These are phyloP conservation scores for Ephialtes manifestator DNA, from an alignment of 2,888 invertebrate species.

Conservation along the genomic window DNA sequence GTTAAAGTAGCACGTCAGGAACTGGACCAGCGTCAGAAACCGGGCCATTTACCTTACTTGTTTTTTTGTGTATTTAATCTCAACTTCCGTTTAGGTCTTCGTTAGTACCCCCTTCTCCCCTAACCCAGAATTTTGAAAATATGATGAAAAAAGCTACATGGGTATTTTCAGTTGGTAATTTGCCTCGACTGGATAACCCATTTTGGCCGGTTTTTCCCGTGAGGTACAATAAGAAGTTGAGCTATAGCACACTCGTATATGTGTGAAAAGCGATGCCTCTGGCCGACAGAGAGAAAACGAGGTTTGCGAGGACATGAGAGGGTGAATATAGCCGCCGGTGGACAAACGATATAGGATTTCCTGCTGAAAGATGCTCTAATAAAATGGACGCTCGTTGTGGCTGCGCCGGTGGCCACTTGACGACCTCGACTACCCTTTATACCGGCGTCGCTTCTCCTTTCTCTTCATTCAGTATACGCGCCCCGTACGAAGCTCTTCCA, in stretches of 20 bases:
- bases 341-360: constrained; percentile 83
- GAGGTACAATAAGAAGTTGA: neutral
- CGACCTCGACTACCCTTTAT: constrained; percentile 75
- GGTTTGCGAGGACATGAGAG: constrained; percentile 38
- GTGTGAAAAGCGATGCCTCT: neutral
- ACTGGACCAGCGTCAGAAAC: too few relatives aligned
- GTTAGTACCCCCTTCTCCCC: too few relatives aligned
- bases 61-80: too few relatives aligned
- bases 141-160: neutral
- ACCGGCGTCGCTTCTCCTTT: constrained; percentile 65
- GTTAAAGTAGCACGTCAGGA: too few relatives aligned
- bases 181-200: neutral
- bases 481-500: neutral
- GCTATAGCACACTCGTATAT: neutral
- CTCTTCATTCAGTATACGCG: constrained; percentile 65
- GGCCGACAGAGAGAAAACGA: neutral
- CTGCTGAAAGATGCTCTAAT: constrained; percentile 83
- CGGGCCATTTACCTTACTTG: too few relatives aligned
- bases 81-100: too few relatives aligned
- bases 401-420: constrained; percentile 76
- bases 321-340: constrained; percentile 76
- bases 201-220: neutral
- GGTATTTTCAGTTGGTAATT: neutral
- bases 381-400: constrained; percentile 81
- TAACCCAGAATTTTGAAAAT: neutral